Base-by-base conservation (phyloP, 1,140 invertebrate genomes). In the Penaeus vannamei region DNA sequence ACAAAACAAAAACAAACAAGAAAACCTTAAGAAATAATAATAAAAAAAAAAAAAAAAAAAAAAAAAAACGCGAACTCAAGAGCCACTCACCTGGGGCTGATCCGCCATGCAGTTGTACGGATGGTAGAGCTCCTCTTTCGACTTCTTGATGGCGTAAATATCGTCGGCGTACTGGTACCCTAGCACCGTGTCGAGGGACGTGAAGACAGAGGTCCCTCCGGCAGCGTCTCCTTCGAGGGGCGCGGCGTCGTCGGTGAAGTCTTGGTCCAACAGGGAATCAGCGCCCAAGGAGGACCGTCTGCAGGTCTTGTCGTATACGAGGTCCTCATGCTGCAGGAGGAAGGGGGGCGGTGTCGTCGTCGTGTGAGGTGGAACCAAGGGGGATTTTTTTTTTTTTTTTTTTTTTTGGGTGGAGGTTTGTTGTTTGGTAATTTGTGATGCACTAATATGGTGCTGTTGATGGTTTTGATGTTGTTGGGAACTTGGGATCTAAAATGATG, bases 251-350 rank as follows among this genome's bases (percentile, higher is more conserved):
- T 91, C 91, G 29, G 61, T 82, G 61, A 90, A 90, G 84, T 91
- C 91, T 66, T 91, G 89, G 61, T 91, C 91, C 59, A 91, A 72
- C 23, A 91, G 66, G 22, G 91, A 91, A 82, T 91, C 91, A 0
- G 85, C 91, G 22, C 91, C 91, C 4, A 91, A 85, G n/a, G 91
- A 91, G 36, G 88, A 85, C 14, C 91, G 81, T 1, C 91, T 86
- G 69, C 42, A 76, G 32, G 20, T 66, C n/a, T 84, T 89, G 87
- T 89, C 87, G 29, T 62, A 89, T 3, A 19, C 72, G 1, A 85
- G 53, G 7, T 23, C 66, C 26, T 88, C 72, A 60, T 64, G 86
- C 22, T 46, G 85, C 26, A 7, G 46, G 10, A 36, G 36, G 36
- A 36, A 36, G 1, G 36, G 5, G 36, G 5, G 5, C 36, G 36